phyloP scores from a whole-genome alignment of 2,888 invertebrate genomes.

The Selenia dentaria region DNA sequence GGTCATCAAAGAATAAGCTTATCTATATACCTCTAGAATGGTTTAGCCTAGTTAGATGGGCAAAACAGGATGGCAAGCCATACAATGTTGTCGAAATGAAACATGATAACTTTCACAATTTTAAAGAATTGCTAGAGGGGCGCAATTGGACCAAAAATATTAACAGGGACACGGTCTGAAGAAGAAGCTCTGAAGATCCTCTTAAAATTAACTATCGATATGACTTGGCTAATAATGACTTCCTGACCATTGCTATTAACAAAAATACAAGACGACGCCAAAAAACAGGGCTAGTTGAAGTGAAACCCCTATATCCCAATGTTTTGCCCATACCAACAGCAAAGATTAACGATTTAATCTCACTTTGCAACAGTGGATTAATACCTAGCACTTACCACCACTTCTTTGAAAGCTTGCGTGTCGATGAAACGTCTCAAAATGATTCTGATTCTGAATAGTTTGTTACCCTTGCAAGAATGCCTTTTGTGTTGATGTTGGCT shows the following conservation, averaged over 20 bases:
- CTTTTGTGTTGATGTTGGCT: too few species aligned
- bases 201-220: neutral
- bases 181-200: neutral
- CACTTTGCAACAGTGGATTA: neutral
- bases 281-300: neutral
- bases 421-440: too few species aligned
- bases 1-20: neutral
- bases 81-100: slow-evolving; percentile 4
- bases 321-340: neutral
- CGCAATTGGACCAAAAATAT: neutral
- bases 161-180: neutral
- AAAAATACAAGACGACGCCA: neutral
- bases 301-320: neutral
- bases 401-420: too few species aligned
- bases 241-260: neutral
- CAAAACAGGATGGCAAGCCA: slow-evolving; percentile 8
- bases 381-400: too few species aligned
- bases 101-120: neutral
- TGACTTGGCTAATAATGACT: neutral
- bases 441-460: too few species aligned
- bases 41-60: slow-evolving; percentile 2
- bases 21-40: neutral
- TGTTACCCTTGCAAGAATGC: too few species aligned
- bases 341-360: neutral
- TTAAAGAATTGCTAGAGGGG: neutral